Percentiles rank a stretch among this genome's conserved stretches.
Evolutionary conservation across 2,888 invertebrate genomes (phyloP).

Genomic region (Nomada ruficornis): DNA sequence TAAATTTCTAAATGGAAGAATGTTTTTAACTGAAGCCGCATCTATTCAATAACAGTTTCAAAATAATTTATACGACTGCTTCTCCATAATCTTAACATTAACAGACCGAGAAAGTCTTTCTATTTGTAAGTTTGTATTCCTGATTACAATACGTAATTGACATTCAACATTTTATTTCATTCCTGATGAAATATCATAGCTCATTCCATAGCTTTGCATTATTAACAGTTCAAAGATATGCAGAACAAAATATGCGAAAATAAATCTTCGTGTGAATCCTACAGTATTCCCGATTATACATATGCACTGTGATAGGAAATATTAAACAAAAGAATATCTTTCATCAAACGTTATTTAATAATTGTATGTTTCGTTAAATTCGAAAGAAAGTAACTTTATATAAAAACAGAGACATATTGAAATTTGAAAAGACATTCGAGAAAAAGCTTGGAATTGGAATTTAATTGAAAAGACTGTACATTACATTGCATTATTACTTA

Average conservation of each 20-base stretch:
- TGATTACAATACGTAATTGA: conserved; percentile 1
- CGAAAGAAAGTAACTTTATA: background rate
- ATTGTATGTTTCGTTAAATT: conserved; percentile 6
- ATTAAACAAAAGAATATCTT: background rate
- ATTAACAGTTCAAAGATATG: conserved; percentile 6
- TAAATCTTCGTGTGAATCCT: background rate
- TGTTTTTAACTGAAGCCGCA: conserved; percentile 14
- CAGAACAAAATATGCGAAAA: conserved; percentile 11
- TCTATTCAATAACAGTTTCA: conserved; percentile 10
- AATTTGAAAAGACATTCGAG: background rate
- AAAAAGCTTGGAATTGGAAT: conserved; percentile 55
- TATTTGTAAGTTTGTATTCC: conserved; percentile 20
- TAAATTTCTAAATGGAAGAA: conserved; percentile 33
- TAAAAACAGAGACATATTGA: conserved; percentile 1
- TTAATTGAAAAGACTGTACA: conserved; percentile 56
- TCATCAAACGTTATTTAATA: conserved; percentile 13
- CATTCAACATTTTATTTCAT: conserved; percentile 8
- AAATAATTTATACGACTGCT: conserved; percentile 38
- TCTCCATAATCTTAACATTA: conserved; percentile 24
- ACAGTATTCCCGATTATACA: conserved; percentile 21
- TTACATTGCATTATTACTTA: conserved; percentile 39
- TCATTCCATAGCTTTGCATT: conserved; percentile 4
- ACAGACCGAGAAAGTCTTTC: conserved; percentile 19
- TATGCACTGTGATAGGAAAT: conserved; percentile 31
- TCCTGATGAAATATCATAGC: no score